A percentile compares a stretch with the other conserved stretches of the same genome.
Conservation (phyloP, 2,888 invertebrate genomes). For the Rhamnusium bicolor region DNA sequence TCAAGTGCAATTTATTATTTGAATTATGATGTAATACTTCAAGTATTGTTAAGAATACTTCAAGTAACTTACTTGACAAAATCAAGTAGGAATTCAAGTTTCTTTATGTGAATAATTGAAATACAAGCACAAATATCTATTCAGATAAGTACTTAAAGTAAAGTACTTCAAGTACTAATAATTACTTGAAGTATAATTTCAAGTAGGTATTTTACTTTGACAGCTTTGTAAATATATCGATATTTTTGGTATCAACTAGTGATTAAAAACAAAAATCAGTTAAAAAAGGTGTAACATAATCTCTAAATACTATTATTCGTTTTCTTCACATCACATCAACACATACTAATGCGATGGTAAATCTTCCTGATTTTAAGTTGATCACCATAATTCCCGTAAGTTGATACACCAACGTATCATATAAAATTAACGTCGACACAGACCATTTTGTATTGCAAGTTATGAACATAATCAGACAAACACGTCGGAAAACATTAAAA, state of each 20-base stretch:
- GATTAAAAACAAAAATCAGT: background rate
- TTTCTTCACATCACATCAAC: constrained; percentile 9
- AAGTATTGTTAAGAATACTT: no score
- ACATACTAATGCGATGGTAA: constrained; percentile 21
- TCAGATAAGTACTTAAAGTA: no score
- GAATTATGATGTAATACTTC: no score
- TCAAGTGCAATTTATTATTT: no score
- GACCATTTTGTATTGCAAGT: constrained; percentile 47
- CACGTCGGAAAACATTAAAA: constrained; percentile 60
- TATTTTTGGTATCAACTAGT: background rate
- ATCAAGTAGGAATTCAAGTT: no score
- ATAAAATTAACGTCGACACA: constrained; percentile 31
- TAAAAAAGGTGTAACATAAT: background rate
- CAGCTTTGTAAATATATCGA: background rate
- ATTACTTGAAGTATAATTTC: no score
- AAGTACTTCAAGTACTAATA: no score
- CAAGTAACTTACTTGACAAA: no score
- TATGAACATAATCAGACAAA: constrained; percentile 57
- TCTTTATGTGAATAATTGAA: no score
- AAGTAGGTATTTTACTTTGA: no score
- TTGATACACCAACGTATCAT: constrained; percentile 7
- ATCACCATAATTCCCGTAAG: constrained; percentile 26
- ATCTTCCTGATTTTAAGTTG: constrained; percentile 6
- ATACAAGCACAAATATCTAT: no score
- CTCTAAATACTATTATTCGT: background rate